A percentile compares a stretch with the other conserved stretches of the same genome.
phyloP scores from a whole-genome alignment of 2,888 invertebrate species.

The Cistogaster globosa region DNA sequence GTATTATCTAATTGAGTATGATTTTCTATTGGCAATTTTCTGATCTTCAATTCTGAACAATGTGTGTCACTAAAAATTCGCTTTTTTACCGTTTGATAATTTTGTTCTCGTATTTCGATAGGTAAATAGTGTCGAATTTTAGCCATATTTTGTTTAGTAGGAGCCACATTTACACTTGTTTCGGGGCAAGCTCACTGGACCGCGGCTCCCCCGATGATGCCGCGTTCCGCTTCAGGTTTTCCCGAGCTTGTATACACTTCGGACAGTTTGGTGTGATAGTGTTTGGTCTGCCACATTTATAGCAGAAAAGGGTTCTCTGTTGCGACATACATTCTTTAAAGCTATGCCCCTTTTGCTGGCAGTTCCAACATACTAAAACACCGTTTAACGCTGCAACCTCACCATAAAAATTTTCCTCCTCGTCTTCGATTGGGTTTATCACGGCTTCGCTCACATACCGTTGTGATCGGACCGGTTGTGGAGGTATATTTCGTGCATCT shows the following conservation, averaged over 20 bases:
- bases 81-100: not conserved
- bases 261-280: conserved; percentile 14
- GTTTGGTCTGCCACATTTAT: conserved; percentile 13
- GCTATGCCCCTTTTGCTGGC: not conserved
- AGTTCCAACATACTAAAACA: conserved; percentile 11
- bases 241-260: not conserved
- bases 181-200: not conserved
- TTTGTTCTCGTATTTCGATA: not conserved
- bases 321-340: conserved; percentile 3
- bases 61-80: not conserved
- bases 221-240: too few species aligned
- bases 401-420: too few species aligned
- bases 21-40: not conserved
- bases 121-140: not conserved
- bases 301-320: not conserved
- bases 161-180: not conserved
- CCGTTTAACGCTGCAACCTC: too few species aligned
- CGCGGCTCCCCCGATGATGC: not conserved
- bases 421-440: too few species aligned
- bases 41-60: not conserved
- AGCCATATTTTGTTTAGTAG: not conserved
- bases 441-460: too few species aligned
- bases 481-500: too few species aligned
- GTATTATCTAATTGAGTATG: not conserved
- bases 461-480: too few species aligned